phyloP scores from a whole-genome alignment of 2,888 invertebrate genomes.

The Cephus pygmeus region DNA sequence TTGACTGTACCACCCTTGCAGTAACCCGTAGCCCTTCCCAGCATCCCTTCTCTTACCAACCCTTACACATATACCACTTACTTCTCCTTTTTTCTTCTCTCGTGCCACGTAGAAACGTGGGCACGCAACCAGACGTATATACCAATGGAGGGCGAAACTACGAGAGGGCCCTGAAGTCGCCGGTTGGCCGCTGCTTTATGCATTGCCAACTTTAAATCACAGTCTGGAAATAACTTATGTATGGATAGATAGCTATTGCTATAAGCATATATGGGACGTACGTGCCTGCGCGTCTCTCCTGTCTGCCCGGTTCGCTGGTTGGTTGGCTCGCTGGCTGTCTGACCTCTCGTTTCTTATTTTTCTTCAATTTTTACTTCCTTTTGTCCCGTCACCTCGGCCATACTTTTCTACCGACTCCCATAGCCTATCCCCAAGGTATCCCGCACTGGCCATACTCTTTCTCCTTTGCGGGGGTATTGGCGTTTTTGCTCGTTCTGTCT shows the following conservation, averaged over 20 bases:
- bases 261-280: conserved; percentile 31
- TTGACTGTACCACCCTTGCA: neutral
- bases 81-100: neutral
- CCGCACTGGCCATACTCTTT: neutral
- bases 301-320: neutral
- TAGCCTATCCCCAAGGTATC: neutral
- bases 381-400: neutral
- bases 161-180: neutral
- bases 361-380: neutral
- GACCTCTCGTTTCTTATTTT: conserved; percentile 14
- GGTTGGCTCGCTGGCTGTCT: neutral
- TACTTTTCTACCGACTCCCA: neutral
- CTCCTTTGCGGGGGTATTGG: neutral
- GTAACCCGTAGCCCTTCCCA: neutral
- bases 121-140: neutral
- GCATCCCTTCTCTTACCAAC: neutral
- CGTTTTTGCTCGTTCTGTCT: neutral
- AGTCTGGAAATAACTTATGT: conserved; percentile 35
- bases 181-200: conserved; percentile 25
- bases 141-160: neutral
- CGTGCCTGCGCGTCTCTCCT: conserved; percentile 12
- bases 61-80: neutral
- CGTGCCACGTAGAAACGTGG: neutral
- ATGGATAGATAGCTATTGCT: conserved; percentile 42
- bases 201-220: conserved; percentile 50